phyloP scores from a whole-genome alignment of 2,113 vertebrate species.

The Elgaria multicarinata region DNA sequence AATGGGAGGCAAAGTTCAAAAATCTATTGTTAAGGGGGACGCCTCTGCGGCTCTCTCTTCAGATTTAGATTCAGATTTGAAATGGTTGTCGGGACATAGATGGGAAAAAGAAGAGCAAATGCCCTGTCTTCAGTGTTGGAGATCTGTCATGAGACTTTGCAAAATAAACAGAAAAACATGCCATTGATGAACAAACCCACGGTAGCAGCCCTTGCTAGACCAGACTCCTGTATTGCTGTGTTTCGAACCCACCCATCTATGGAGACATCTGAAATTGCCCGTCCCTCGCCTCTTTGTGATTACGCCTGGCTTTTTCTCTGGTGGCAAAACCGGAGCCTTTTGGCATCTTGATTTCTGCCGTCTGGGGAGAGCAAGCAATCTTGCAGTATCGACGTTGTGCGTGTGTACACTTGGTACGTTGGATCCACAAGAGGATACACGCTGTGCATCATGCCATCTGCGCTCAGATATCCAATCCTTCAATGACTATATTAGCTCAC shows the following conservation, averaged over 20 bases:
- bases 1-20: conserved; percentile 13
- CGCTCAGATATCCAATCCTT: neutral
- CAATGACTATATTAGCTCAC: neutral
- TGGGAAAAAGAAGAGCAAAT: neutral
- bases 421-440: neutral
- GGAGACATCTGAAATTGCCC: neutral
- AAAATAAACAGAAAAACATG: neutral
- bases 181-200: neutral
- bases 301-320: neutral
- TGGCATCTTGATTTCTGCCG: neutral
- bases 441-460: neutral
- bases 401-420: no score
- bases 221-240: neutral
- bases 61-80: neutral
- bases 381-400: no score
- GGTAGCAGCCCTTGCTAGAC: neutral
- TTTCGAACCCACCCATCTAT: fast-evolving
- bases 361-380: neutral
- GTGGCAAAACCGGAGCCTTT: neutral
- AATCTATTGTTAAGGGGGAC: conserved; percentile 30
- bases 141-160: fast-evolving
- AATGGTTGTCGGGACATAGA: neutral
- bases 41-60: neutral
- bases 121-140: fast-evolving
- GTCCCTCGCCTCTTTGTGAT: neutral